Base-by-base conservation (phyloP, 2,888 invertebrate genomes). In the Zonitis immaculata region DNA sequence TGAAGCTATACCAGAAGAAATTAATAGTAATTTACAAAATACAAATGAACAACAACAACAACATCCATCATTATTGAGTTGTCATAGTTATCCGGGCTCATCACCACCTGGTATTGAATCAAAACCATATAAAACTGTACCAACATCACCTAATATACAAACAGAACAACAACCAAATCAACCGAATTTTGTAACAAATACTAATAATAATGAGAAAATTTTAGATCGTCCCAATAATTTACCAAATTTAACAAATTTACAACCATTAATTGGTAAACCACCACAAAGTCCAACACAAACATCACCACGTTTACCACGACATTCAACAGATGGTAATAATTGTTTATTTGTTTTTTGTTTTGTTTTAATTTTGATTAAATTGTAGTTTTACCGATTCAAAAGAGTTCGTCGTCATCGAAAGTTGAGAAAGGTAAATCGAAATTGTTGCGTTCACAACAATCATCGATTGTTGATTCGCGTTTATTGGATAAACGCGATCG, bases 1-100 rank as follows among this genome's bases (percentile, higher is more conserved):
- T 75, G 92, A 92, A 77, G 91, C 92, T 51, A 93, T 93, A 69
- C 92, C 92, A 8, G 92, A 93, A 77, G 92, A 93, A 80, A 90
- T 89, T 69, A 83, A 83, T 22, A 85, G 85, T 6, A 47, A 39
- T 32, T 35, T 14, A 16, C 27, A 35, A 44, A 20, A 16, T 26
- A 46, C 16, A 46, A 43, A 35, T 43, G 18, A 28, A 32, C 54
- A 42, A 47, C 46, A 47, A 45, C 39, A 73, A 9, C 74, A 75
- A 51, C 78, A 80, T 66, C 78, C 78, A 1, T 65, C 73, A 1
- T 68, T 77, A n/a, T 61, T 79, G 25, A 74, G 77, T 46, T 79
- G 78, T 44, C 77, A 80, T 61, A 78, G 78, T 58, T 80, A 77
- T 65, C 78, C 79, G 1, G 79, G 78, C 20, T 73, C 79, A 1